Evolutionary conservation across 1,140 invertebrate genomes (phyloP), one percentile per base, ranked within the genome.

Genomic region (Riptortus pedestris): DNA sequence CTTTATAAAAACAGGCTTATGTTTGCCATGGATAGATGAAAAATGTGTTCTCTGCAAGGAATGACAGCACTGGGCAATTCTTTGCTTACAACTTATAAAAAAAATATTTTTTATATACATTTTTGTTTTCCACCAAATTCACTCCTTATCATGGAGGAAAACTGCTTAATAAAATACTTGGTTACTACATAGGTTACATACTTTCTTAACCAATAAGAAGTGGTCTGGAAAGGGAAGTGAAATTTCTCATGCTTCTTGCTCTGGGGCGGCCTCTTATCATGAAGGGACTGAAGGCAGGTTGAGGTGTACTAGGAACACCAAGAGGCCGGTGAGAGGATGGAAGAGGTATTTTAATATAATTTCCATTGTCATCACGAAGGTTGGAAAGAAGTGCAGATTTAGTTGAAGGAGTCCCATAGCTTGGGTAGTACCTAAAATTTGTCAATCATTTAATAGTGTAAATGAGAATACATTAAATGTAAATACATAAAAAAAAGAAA

Each of bases 171-270:
- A n/a, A n/a, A n/a, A n/a, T n/a, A n/a, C n/a, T n/a, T n/a, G n/a
- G n/a, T n/a, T n/a, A n/a, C n/a, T n/a, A n/a, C n/a, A n/a, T n/a
- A n/a, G n/a, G n/a, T n/a, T n/a, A n/a, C n/a, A n/a, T n/a, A n/a
- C n/a, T n/a, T n/a, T n/a, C n/a, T 66, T 29, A 66, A 22, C 65
- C 65, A 24, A 67, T 64, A 2, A 67, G 62, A 7, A 67, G 62
- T 31, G 66, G 66, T 43, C 66, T 58, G 2, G 66, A 64, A 12
- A 64, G 66, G 18, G 66, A 67, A 20, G 66, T 67, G 62, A 64
- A 58, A 38, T 64, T 58, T 45, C 62, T 57, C 16, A 58, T 57
- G 22, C 48, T 58, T 45, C 28, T 58, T 16, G 51, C 51, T 55
- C 51, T 55, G 24, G 51, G 51, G 16, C 51, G 51, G 1, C 51